phyloP scores from a whole-genome alignment of 2,888 invertebrate genomes.

The Miltochrista miniata region DNA sequence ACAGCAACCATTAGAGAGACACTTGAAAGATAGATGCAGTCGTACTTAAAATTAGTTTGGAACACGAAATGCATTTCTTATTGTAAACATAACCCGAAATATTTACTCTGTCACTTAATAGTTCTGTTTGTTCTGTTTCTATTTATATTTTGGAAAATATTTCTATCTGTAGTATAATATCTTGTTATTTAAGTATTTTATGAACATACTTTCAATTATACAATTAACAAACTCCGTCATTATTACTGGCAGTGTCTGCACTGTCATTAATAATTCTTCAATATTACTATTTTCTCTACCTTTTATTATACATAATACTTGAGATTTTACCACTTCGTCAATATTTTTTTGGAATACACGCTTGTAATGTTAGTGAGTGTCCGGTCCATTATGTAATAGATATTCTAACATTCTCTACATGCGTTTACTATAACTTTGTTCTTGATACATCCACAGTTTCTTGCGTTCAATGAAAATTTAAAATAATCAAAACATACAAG shows the following conservation, averaged over 20 bases:
- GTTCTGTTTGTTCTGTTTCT: no score
- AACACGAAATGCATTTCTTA: conserved; percentile 16
- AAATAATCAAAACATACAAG: conserved; percentile 73
- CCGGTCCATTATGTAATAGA: no score
- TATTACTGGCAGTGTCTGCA: conserved; percentile 4
- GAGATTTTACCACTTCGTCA: no score
- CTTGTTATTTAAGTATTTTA: conserved; percentile 5
- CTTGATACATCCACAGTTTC: conserved; percentile 52
- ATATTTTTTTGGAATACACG: no score
- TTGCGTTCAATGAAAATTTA: conserved; percentile 68
- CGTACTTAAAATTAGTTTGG: conserved; percentile 34
- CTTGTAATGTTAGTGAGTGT: no score
- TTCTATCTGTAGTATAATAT: conserved; percentile 6
- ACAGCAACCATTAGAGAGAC: conserved; percentile 71
- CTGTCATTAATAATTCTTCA: no score
- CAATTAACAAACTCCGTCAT: conserved; percentile 10
- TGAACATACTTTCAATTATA: background rate
- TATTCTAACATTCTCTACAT: no score
- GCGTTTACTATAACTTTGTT: conserved; percentile 16
- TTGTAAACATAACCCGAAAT: conserved; percentile 15
- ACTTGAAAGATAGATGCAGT: conserved; percentile 72
- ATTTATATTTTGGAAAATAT: no score
- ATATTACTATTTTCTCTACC: no score
- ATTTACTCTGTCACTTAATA: background rate
- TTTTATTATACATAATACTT: no score